Percentiles rank a stretch among this genome's conserved stretches.
phyloP scores from a whole-genome alignment of 2,888 invertebrate genomes.

The Chymomyza fuscimana region DNA sequence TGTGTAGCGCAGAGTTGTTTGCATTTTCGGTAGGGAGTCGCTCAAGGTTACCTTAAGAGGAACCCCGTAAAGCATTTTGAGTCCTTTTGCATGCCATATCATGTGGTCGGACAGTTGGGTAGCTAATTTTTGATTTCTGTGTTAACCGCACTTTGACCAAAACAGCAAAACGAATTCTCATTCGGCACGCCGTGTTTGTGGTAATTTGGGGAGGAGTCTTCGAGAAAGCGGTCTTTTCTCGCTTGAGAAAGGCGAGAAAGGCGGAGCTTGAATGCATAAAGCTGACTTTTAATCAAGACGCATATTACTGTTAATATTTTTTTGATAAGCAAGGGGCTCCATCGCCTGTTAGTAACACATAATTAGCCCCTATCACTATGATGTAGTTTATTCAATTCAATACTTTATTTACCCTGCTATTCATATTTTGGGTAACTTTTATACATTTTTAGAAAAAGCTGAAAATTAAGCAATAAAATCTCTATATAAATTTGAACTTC shows the following conservation, averaged over 20 bases:
- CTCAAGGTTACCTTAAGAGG: constrained; percentile 54
- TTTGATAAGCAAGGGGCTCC: neutral
- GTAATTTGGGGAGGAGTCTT: constrained; percentile 57
- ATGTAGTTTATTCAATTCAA: neutral
- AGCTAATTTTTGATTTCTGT: constrained; percentile 50
- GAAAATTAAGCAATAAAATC: no score
- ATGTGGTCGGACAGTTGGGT: constrained; percentile 51
- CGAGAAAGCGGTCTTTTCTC: constrained; percentile 23
- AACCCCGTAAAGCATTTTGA: constrained; percentile 53
- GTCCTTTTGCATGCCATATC: constrained; percentile 42
- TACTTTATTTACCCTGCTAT: no score
- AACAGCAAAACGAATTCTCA: constrained; percentile 65
- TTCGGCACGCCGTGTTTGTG: constrained; percentile 63
- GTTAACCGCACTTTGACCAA: constrained; percentile 63
- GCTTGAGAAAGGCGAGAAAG: no score
- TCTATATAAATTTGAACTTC: no score
- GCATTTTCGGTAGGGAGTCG: constrained; percentile 13
- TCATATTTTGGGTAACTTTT: no score
- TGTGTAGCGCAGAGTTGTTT: constrained; percentile 34
- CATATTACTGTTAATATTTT: neutral
- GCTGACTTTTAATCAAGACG: neutral
- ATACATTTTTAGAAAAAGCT: no score
- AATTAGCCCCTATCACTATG: neutral
- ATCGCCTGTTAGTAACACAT: no score
- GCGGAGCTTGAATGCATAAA: constrained; percentile 44